Evolutionary conservation across 1,140 invertebrate species (phyloP), one percentile per base, ranked within the genome.

Genomic region (Frieseomelitta varia): DNA sequence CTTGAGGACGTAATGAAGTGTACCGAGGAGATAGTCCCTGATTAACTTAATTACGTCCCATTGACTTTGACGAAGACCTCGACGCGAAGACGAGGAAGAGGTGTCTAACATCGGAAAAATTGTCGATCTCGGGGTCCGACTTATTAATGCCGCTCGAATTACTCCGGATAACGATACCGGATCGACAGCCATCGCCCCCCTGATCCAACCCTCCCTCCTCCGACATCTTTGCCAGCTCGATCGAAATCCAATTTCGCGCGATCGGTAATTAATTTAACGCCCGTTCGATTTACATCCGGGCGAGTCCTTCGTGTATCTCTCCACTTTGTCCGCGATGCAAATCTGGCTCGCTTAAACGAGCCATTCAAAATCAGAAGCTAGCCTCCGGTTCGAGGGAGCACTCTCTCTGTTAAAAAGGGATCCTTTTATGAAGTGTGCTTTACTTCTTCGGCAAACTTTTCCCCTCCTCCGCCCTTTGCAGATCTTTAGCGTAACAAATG

Each of bases 41-140:
- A 92, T 93, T 92, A 91, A 92, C 86, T 92, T 93, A 93, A 93
- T 93, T 91, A 91, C 87, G 76, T 88, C 89, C 83, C 80, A 85
- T 89, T 89, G 83, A 81, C 87, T 85, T 88, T 87, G 86, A 88
- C 87, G 56, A 30, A 21, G 53, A 56, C 76, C 53, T 76, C n/a
- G n/a, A 27, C 53, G 27, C 27, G 2, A 47, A 47, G 39, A 47
- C 21, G 47, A n/a, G 69, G 69, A 79, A 47, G 39, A 47, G 39
- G 39, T 51, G 63, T 47, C 58, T 65, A 55, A 61, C 51, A 53
- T 39, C 21, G 81, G 30, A 71, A 72, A 79, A 84, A 84, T 72
- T 47, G n/a, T 61, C 75, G 75, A 72, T 71, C 75, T 63, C 75
- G 39, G 34, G 39, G 75, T 56, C 55, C 19, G 27, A 71, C 55